These are phyloP conservation scores for Cremastinae sp. DNA, from an alignment of 2,888 invertebrate species.

Conservation along the genomic window DNA sequence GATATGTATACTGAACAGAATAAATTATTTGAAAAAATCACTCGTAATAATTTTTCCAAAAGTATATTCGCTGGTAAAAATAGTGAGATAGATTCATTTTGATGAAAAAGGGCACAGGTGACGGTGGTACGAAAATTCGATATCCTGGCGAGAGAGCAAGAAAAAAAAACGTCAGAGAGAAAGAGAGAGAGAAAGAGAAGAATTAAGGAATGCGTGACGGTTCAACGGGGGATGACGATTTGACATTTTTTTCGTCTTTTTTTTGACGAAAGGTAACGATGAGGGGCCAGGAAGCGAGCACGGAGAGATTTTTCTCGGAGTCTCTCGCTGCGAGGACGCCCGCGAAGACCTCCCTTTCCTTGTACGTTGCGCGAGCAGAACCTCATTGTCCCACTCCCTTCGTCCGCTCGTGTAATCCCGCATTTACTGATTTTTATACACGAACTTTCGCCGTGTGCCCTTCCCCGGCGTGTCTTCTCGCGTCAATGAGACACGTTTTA, in stretches of 20 bases:
- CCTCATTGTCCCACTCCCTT: slow-evolving; percentile 75
- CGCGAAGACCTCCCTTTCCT: slow-evolving; percentile 56
- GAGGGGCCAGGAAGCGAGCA: slow-evolving; percentile 10
- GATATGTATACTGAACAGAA: too few relatives aligned
- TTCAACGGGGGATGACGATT: slow-evolving; percentile 73
- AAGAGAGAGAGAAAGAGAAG: too few relatives aligned
- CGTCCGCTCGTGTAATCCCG: slow-evolving; percentile 77
- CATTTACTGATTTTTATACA: slow-evolving; percentile 54
- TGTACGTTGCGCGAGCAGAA: slow-evolving; percentile 61
- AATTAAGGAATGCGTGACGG: too few relatives aligned
- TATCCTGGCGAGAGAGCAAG: slow-evolving; percentile 66
- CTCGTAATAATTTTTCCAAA: not conserved
- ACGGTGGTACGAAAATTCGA: slow-evolving; percentile 73
- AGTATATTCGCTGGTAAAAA: too few relatives aligned
- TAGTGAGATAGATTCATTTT: too few relatives aligned
- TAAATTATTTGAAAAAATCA: too few relatives aligned
- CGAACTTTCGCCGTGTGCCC: slow-evolving; percentile 8
- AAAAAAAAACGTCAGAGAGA: slow-evolving; percentile 16
- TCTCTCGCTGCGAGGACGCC: slow-evolving; percentile 48
- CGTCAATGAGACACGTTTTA: slow-evolving; percentile 52
- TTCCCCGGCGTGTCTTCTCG: slow-evolving; percentile 31
- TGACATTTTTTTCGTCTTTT: slow-evolving; percentile 62
- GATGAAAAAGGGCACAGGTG: slow-evolving; percentile 18
- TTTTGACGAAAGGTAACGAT: slow-evolving; percentile 23
- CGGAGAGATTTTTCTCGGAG: slow-evolving; percentile 29